Conservation (phyloP, 1,140 invertebrate genomes). For the Camponotus floridanus region DNA sequence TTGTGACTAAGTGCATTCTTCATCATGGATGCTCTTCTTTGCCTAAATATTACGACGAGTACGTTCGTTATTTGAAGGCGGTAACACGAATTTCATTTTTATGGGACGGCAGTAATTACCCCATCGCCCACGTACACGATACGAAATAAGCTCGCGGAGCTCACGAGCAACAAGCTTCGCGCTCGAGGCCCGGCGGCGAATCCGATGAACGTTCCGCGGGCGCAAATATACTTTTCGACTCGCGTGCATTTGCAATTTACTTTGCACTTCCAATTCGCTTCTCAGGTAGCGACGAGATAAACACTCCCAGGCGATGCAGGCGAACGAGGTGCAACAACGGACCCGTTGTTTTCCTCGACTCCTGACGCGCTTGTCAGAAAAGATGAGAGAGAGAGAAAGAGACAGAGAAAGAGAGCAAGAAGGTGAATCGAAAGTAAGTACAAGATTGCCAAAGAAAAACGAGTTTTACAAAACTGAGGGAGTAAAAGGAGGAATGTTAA, state of each 20-base stretch:
- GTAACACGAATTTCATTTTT: not conserved
- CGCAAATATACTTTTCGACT: conserved; percentile 52
- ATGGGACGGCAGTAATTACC: conserved; percentile 13
- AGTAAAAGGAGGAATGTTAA: not conserved
- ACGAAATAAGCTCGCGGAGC: conserved; percentile 34
- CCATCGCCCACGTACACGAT: conserved; percentile 15
- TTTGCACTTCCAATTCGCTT: conserved; percentile 67
- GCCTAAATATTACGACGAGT: not conserved
- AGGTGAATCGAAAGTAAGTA: not conserved
- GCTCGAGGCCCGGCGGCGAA: conserved; percentile 13
- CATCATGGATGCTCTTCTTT: not conserved
- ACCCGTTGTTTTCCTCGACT: conserved; percentile 69
- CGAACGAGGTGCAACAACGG: conserved; percentile 71
- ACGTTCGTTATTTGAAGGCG: conserved; percentile 6
- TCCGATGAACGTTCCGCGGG: conserved; percentile 23
- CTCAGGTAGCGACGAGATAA: conserved; percentile 66
- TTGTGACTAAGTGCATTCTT: not conserved
- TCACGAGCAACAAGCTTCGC: conserved; percentile 19
- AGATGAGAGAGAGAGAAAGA: not conserved
- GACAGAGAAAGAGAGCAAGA: not conserved
- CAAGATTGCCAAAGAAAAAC: not conserved
- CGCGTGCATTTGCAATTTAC: conserved; percentile 62
- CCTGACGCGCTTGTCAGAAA: not conserved
- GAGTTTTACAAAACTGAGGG: not conserved
- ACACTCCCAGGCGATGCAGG: conserved; percentile 60